These are phyloP conservation scores for Metacarcinus magister DNA, from an alignment of 2,888 invertebrate genomes.

Conservation along the genomic window DNA sequence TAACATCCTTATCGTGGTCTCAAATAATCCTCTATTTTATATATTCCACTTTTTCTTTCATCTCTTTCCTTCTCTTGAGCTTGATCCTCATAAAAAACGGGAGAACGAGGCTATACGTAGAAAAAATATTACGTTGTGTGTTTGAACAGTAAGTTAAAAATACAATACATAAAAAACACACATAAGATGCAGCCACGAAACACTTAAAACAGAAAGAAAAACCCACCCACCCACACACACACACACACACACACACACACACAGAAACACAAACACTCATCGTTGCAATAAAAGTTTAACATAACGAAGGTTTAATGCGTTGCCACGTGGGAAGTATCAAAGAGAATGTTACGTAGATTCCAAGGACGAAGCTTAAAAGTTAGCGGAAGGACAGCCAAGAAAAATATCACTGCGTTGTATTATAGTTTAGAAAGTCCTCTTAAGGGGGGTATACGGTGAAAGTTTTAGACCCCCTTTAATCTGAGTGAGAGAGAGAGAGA, in stretches of 20 bases:
- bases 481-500: neutral
- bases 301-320: neutral
- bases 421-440: neutral
- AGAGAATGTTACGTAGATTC: neutral
- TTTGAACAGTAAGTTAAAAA: neutral
- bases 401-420: neutral
- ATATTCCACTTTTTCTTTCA: neutral
- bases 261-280: neutral
- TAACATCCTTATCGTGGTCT: too few relatives aligned
- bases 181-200: too few relatives aligned
- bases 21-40: neutral
- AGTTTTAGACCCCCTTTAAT: neutral
- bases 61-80: neutral
- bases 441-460: neutral
- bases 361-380: neutral
- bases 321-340: too few relatives aligned
- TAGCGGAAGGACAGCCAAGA: neutral
- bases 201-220: too few relatives aligned
- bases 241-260: neutral
- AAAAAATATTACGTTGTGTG: neutral
- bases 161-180: neutral
- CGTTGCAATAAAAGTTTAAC: neutral
- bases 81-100: neutral
- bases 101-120: neutral
- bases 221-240: neutral